phyloP scores from a whole-genome alignment of 2,113 vertebrate species.

The Rhombomys opimus region DNA sequence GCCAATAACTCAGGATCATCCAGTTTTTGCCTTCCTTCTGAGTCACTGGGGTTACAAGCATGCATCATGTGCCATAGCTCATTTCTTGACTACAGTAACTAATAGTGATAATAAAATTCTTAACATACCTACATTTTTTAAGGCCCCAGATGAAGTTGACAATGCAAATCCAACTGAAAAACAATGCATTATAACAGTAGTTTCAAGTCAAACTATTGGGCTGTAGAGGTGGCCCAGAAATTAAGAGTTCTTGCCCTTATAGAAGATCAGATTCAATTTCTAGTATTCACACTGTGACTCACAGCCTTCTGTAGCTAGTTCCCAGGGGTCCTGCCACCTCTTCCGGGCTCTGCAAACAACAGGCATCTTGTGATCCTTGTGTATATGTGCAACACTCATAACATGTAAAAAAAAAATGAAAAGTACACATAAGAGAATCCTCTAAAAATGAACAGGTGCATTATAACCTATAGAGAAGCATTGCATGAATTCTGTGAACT shows the following conservation, averaged over 20 bases:
- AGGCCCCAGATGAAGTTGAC: neutral
- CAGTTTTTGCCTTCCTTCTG: neutral
- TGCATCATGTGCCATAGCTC: neutral
- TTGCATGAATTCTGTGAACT: slow-evolving; percentile 33
- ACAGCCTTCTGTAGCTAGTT: neutral
- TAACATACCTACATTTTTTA: slow-evolving; percentile 11
- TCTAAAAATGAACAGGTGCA: neutral
- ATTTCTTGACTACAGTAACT: neutral
- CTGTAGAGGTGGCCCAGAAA: neutral
- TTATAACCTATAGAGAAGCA: slow-evolving; percentile 33
- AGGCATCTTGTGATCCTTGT: neutral
- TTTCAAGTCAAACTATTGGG: slow-evolving; percentile 7
- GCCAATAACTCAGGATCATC: neutral
- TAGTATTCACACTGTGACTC: neutral
- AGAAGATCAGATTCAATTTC: neutral
- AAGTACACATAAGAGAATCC: neutral
- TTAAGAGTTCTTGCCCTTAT: neutral
- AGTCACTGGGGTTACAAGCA: neutral
- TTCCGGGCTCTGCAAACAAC: neutral
- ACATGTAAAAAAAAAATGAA: neutral
- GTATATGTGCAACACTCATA: neutral
- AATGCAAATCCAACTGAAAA: slow-evolving; percentile 6
- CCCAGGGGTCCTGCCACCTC: neutral
- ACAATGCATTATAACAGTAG: neutral
- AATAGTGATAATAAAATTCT: slow-evolving; percentile 34